phyloP scores from a whole-genome alignment of 2,113 vertebrate genomes.

The Rana temporaria region DNA sequence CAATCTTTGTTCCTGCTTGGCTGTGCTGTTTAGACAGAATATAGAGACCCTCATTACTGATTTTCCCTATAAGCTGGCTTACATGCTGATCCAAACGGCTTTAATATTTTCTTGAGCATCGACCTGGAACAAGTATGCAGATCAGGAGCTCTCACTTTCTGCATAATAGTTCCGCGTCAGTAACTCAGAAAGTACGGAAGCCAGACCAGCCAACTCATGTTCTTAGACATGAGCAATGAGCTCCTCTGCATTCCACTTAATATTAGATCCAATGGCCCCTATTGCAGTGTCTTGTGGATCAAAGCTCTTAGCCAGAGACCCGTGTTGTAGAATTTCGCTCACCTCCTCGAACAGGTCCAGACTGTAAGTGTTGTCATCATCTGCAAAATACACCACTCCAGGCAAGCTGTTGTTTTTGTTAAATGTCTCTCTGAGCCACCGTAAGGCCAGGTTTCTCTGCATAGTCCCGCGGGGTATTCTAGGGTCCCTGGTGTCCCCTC shows the following conservation, averaged over 20 bases:
- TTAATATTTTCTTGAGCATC: no score
- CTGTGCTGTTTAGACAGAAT: no score
- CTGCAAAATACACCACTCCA: conserved; percentile 94
- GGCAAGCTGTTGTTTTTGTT: conserved; percentile 89
- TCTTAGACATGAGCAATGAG: neutral
- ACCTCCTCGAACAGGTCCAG: conserved; percentile 99
- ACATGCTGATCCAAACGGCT: no score
- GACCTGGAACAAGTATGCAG: no score
- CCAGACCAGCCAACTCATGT: no score
- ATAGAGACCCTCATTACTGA: no score
- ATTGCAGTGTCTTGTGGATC: neutral
- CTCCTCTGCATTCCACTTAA: no score
- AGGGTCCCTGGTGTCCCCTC: conserved; percentile 89
- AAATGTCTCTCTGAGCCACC: conserved; percentile 96
- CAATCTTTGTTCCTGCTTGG: no score
- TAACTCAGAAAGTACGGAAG: no score
- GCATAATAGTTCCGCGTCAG: no score
- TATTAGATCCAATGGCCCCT: neutral
- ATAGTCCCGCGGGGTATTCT: conserved; percentile 95
- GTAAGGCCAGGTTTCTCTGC: conserved; percentile 95
- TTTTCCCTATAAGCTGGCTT: no score
- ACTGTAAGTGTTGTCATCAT: conserved; percentile 98
- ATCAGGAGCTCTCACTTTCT: no score
- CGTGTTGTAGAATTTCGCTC: conserved; percentile 53
- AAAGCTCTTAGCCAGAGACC: neutral